Evolutionary conservation across 2,113 vertebrate genomes (phyloP).

Genomic region (Cyanistes caeruleus): DNA sequence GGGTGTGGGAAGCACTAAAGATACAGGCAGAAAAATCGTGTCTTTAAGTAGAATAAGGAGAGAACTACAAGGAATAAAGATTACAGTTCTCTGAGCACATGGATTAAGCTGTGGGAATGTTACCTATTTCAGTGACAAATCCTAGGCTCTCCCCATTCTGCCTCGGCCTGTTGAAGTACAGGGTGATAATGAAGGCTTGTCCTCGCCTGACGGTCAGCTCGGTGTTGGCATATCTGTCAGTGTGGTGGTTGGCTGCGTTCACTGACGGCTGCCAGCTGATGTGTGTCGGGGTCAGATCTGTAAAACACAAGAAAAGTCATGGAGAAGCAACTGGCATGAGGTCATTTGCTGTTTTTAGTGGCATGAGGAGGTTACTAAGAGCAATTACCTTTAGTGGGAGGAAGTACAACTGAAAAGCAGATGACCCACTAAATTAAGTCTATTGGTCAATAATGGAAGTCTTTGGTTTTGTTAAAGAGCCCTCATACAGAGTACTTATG

Average conservation of each 20-base stretch:
- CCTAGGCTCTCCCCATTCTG: slow-evolving; percentile 59
- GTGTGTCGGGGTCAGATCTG: slow-evolving; percentile 61
- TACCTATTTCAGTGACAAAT: slow-evolving; percentile 79
- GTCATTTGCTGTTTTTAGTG: not conserved
- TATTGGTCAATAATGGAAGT: not conserved
- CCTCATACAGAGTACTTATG: not conserved
- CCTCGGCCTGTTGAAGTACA: slow-evolving; percentile 64
- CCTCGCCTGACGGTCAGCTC: slow-evolving; percentile 74
- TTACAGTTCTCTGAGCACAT: not conserved
- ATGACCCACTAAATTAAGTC: not conserved
- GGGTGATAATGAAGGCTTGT: slow-evolving; percentile 54
- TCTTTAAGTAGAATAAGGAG: not conserved
- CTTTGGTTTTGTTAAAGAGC: not conserved
- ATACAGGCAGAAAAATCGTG: rapidly evolving
- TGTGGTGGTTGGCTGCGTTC: slow-evolving; percentile 69
- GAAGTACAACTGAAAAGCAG: not conserved
- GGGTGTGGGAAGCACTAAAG: rapidly evolving
- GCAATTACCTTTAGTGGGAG: not conserved
- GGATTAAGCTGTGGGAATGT: not conserved
- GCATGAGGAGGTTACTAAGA: not conserved
- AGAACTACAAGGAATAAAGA: not conserved
- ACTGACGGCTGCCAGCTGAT: slow-evolving; percentile 68
- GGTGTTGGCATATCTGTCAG: slow-evolving; percentile 51
- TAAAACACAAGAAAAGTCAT: not conserved
- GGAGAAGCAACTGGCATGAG: not conserved